Evolutionary conservation across 2,113 vertebrate genomes (phyloP), one percentile per base, ranked within the genome.

Genomic region (Leptodactylus fuscus): DNA sequence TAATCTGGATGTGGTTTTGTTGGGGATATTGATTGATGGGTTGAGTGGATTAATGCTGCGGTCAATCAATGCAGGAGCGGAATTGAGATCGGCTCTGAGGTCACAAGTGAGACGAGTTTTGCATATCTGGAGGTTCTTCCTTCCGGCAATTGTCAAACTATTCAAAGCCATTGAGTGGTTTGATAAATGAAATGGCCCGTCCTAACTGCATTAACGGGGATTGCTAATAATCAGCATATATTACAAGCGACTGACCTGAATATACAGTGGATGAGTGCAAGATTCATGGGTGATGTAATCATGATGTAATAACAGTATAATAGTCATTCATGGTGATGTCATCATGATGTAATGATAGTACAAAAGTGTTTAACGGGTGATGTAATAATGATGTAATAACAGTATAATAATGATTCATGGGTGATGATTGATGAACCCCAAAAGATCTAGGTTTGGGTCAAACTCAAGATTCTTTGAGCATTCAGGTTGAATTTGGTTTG

Each of bases 21-120:
- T 46, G 44, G 29, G n/a, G 49, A 76, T 84, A 84, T 76, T 84
- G 71, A 84, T 84, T 49, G 55, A 84, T 44, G 34, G 48, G 70
- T 15, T 32, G 49, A 55, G 53, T 70, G 70, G 49, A 44, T 27
- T 55, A 74, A 41, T 55, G n/a, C 10, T n/a, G 51, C n/a, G 75
- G 71, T 84, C 71, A 65, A 48, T 84, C 51, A 76, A 76, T 84
- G 48, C 22, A 10, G 82, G 18, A 44, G 27, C 62, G 12, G n/a
- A 65, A 51, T 41, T 24, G 41, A 75, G 48, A 75, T 62, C 69
- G 22, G 34, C n/a, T 75, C 36, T 60, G 34, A 32, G 49, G 38
- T 32, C 51, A 75, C 46, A 62, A 32, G 36, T 29, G 60, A 62
- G 74, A 83, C 51, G 70, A 75, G n/a, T 60, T 60, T 29, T 74